phyloP scores from a whole-genome alignment of 2,797 vertebrate species.

The Chrosomus eos region DNA sequence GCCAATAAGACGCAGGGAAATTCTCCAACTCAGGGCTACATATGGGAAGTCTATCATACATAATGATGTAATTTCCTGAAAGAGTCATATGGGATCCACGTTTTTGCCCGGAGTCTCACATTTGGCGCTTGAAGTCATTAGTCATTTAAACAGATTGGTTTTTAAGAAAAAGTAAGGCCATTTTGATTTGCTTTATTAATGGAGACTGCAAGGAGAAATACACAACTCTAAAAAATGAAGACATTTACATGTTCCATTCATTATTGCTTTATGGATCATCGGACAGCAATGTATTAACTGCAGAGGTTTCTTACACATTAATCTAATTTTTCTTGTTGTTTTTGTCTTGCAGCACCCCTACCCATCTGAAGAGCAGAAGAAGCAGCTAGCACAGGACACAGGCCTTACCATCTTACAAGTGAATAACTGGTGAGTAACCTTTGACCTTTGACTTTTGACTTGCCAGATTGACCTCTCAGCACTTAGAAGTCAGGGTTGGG shows the following conservation, averaged over 20 bases:
- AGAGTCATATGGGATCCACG: conserved; percentile 16
- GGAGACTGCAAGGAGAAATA: not conserved
- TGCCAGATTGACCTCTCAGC: conserved; percentile 30
- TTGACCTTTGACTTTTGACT: conserved; percentile 29
- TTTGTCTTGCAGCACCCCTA: conserved; percentile 91
- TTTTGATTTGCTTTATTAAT: conserved; percentile 11
- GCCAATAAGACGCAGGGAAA: conserved; percentile 56
- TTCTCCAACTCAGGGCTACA: not conserved
- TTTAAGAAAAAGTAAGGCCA: conserved; percentile 7
- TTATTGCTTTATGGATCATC: conserved; percentile 1
- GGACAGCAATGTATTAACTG: conserved; percentile 6
- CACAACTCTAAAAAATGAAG: conserved; percentile 28
- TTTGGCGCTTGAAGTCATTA: conserved; percentile 11
- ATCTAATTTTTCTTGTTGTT: conserved; percentile 14
- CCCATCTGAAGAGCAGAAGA: conserved; percentile 98
- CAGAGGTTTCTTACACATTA: not conserved
- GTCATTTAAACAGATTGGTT: conserved; percentile 9
- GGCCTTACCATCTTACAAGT: conserved; percentile 98
- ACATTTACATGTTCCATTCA: conserved; percentile 21
- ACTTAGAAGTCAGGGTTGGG: conserved; percentile 17
- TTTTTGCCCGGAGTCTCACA: not conserved
- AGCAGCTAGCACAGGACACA: conserved; percentile 96
- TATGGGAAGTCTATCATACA: conserved; percentile 31
- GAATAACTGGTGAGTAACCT: conserved; percentile 91
- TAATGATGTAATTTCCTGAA: conserved; percentile 39